A percentile compares a stretch with the other conserved stretches of the same genome.
phyloP scores from a whole-genome alignment of 2,888 invertebrate genomes.

The Timandra comae region DNA sequence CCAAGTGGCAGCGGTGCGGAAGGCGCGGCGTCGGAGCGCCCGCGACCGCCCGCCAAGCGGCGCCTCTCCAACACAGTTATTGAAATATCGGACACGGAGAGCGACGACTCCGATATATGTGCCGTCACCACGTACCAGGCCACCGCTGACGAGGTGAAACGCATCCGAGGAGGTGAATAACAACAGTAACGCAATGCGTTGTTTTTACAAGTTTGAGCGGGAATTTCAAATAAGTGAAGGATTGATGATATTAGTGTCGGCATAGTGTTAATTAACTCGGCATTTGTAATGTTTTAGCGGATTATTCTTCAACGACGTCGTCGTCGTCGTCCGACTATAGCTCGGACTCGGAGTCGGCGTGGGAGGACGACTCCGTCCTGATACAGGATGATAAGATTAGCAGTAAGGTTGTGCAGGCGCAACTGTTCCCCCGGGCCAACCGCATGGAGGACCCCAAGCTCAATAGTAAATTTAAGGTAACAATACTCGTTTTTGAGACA shows the following conservation, averaged over 20 bases:
- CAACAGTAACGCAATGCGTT: constrained; percentile 14
- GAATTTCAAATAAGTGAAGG: constrained; percentile 48
- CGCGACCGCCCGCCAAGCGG: constrained; percentile 64
- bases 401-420: constrained; percentile 38
- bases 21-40: constrained; percentile 26
- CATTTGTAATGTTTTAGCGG: constrained; percentile 33
- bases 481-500: too few relatives aligned
- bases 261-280: background rate
- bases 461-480: constrained; percentile 53
- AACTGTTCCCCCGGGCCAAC: constrained; percentile 57
- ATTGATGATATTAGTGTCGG: too few relatives aligned
- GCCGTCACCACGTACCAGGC: constrained; percentile 71
- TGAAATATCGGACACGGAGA: constrained; percentile 69
- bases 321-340: constrained; percentile 62
- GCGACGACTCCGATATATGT: constrained; percentile 72
- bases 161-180: constrained; percentile 62
- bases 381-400: constrained; percentile 39
- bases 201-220: constrained; percentile 39
- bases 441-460: constrained; percentile 63
- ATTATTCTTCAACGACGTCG: constrained; percentile 51
- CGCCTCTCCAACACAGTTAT: constrained; percentile 52
- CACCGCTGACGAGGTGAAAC: constrained; percentile 67
- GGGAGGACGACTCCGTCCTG: constrained; percentile 62
- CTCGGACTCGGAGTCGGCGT: constrained; percentile 60
- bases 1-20: constrained; percentile 29